Evolutionary conservation across 1,140 invertebrate genomes (phyloP).

Genomic region (Drosophila miranda): DNA sequence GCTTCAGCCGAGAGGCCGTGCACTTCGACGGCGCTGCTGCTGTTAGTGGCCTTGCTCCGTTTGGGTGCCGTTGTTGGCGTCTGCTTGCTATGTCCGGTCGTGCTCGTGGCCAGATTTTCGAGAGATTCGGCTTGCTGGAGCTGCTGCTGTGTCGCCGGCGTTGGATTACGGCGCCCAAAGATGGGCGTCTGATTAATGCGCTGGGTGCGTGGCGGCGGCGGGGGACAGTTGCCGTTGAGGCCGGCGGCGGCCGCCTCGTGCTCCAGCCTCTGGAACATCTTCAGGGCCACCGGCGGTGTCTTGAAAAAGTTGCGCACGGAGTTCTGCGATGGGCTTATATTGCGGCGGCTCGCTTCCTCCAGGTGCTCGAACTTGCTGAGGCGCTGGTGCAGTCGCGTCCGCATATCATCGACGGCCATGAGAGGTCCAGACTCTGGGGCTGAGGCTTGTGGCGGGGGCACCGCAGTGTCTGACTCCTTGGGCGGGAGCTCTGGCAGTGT

Average conservation of each 20-base stretch:
- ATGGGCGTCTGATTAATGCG: slow-evolving; percentile 81
- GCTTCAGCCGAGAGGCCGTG: too few species aligned
- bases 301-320: slow-evolving; percentile 79
- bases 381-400: slow-evolving; percentile 69
- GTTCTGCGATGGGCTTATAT: slow-evolving; percentile 66
- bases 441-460: not conserved
- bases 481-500: not conserved
- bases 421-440: slow-evolving; percentile 19
- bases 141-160: slow-evolving; percentile 18
- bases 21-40: not conserved
- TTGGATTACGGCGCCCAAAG: slow-evolving; percentile 59
- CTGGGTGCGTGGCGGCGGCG: slow-evolving; percentile 37
- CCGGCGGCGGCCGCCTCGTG: slow-evolving; percentile 47
- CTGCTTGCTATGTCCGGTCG: slow-evolving; percentile 13
- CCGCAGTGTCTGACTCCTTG: not conserved
- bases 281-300: slow-evolving; percentile 69
- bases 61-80: slow-evolving; percentile 35
- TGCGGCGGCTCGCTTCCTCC: slow-evolving; percentile 69
- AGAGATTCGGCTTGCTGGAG: slow-evolving; percentile 67
- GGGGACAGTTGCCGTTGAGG: slow-evolving; percentile 28
- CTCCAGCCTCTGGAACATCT: slow-evolving; percentile 77
- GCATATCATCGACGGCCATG: slow-evolving; percentile 69
- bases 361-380: slow-evolving; percentile 76
- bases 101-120: slow-evolving; percentile 51
- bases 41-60: slow-evolving; percentile 35